Percentiles rank a stretch among this genome's conserved stretches.
Conservation (phyloP, 2,797 vertebrate species). For the Coregonus suidteri region DNA sequence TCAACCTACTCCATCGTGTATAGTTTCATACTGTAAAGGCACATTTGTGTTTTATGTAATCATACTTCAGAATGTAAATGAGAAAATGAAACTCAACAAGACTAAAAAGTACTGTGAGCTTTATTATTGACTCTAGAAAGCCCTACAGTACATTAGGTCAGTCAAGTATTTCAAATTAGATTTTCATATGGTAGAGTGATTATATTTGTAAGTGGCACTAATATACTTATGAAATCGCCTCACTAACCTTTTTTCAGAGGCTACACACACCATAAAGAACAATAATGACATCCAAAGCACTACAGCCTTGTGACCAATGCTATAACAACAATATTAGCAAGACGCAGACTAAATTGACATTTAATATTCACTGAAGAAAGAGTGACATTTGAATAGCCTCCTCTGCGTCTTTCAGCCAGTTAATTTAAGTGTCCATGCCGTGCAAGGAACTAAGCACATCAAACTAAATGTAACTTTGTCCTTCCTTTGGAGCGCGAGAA, state of each 20-base stretch:
- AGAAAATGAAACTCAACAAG: too few relatives aligned
- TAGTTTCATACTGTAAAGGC: too few relatives aligned
- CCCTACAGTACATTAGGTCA: neutral
- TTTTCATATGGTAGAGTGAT: neutral
- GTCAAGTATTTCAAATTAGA: neutral
- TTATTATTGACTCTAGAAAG: neutral
- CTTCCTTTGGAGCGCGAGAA: conserved; percentile 8
- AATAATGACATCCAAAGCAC: too few relatives aligned
- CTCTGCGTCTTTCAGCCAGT: conserved; percentile 9
- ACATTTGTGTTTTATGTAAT: too few relatives aligned
- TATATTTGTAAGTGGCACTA: neutral
- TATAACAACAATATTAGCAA: neutral
- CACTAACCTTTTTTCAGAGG: too few relatives aligned
- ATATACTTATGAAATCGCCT: too few relatives aligned
- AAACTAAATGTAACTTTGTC: conserved; percentile 24
- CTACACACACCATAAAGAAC: too few relatives aligned
- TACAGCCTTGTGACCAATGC: too few relatives aligned
- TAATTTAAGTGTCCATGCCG: conserved; percentile 17
- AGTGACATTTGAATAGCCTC: conserved; percentile 22
- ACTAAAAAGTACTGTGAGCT: too few relatives aligned
- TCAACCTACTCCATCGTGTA: too few relatives aligned
- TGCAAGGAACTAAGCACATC: conserved; percentile 10
- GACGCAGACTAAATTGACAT: conserved; percentile 10
- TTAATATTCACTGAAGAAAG: conserved; percentile 15
- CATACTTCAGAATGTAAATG: too few relatives aligned